phyloP scores from a whole-genome alignment of 2,113 vertebrate genomes.

The Vombatus ursinus region DNA sequence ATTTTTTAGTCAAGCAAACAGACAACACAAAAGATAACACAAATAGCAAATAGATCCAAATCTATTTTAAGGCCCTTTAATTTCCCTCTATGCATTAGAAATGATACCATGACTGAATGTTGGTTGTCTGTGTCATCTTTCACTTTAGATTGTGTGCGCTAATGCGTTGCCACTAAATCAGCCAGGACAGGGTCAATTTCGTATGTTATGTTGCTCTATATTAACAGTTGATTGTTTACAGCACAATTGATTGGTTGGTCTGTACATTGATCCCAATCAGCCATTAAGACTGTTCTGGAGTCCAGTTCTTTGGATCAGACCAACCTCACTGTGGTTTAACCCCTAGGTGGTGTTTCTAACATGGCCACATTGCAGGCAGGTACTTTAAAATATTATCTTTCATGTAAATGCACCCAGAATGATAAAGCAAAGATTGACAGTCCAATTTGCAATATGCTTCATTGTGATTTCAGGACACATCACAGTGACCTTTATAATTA shows the following conservation, averaged over 20 bases:
- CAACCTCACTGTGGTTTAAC: background rate
- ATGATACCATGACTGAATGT: background rate
- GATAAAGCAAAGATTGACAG: background rate
- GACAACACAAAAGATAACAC: background rate
- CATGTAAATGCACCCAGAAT: background rate
- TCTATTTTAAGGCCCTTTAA: background rate
- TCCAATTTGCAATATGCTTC: background rate
- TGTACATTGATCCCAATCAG: background rate
- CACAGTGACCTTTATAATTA: background rate
- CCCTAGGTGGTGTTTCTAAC: background rate
- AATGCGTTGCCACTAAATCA: background rate
- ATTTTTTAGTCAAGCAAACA: background rate
- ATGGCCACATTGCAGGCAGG: background rate
- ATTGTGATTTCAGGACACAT: slow-evolving; percentile 7
- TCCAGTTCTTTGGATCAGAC: background rate
- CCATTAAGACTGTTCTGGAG: background rate
- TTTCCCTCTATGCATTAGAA: background rate
- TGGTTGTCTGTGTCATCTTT: background rate
- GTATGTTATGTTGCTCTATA: background rate
- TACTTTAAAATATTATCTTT: background rate
- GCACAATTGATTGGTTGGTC: background rate
- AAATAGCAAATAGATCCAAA: background rate
- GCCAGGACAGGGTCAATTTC: background rate
- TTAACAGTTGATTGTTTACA: slow-evolving; percentile 19
- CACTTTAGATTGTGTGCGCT: background rate